phyloP scores from a whole-genome alignment of 2,888 invertebrate species.

The Stenodema calcarata region DNA sequence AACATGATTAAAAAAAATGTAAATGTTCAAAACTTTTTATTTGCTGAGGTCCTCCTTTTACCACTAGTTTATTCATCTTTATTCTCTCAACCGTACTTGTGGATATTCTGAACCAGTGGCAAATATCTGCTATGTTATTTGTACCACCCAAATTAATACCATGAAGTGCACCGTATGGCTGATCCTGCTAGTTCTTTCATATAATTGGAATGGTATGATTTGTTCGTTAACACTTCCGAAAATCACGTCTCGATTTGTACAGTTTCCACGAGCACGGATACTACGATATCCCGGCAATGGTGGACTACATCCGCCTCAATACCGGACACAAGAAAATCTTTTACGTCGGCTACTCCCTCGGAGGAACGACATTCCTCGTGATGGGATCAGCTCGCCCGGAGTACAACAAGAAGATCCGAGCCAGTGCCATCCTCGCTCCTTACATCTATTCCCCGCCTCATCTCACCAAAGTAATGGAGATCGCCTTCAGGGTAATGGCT shows the following conservation, averaged over 20 bases:
- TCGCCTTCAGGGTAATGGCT: conserved; percentile 49
- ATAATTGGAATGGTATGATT: too few relatives aligned
- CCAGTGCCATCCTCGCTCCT: conserved; percentile 50
- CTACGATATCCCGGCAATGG: conserved; percentile 67
- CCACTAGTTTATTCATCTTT: too few relatives aligned
- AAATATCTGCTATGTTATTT: too few relatives aligned
- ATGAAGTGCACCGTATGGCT: too few relatives aligned
- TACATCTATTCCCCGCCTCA: conserved; percentile 51
- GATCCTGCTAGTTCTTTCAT: too few relatives aligned
- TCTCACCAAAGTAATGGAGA: conserved; percentile 48
- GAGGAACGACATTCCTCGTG: conserved; percentile 66
- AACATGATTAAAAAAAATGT: too few relatives aligned
- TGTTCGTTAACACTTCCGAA: too few relatives aligned
- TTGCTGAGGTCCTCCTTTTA: too few relatives aligned
- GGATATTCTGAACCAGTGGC: too few relatives aligned
- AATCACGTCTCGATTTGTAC: conserved; percentile 48
- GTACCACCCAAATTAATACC: too few relatives aligned
- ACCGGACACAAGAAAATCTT: conserved; percentile 60
- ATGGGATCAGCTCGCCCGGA: conserved; percentile 67
- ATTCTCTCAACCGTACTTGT: too few relatives aligned
- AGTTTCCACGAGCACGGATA: conserved; percentile 69
- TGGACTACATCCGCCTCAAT: conserved; percentile 65
- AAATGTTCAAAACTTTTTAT: too few relatives aligned
- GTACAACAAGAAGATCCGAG: conserved; percentile 62
- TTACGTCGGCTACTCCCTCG: conserved; percentile 70